Conservation (phyloP, 2,888 invertebrate genomes). For the Cylindroiulus punctatus region DNA sequence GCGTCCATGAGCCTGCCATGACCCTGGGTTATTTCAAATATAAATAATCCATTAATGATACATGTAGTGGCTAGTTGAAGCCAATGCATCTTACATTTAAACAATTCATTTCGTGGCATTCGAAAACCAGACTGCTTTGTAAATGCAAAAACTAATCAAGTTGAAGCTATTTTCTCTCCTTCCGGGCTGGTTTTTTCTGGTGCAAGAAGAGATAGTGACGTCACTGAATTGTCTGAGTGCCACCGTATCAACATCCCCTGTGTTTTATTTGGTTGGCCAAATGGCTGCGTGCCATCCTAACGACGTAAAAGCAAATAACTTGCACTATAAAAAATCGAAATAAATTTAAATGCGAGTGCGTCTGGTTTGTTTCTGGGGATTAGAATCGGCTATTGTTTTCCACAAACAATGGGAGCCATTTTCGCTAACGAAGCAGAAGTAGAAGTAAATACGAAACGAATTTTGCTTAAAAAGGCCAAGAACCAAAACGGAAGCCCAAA, state of each 20-base stretch:
- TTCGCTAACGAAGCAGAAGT: neutral
- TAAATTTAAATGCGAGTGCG: constrained; percentile 11
- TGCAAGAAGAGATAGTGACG: neutral
- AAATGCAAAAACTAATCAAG: neutral
- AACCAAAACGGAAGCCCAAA: neutral
- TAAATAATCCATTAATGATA: no score
- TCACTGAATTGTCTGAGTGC: neutral
- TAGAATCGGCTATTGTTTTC: neutral
- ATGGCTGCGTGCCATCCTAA: neutral
- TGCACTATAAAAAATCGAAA: neutral
- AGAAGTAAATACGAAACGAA: neutral
- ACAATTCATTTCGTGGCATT: no score
- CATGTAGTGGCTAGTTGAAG: no score
- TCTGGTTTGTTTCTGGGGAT: neutral
- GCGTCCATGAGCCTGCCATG: no score
- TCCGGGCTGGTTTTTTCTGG: neutral
- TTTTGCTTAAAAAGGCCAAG: neutral
- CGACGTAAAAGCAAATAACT: neutral
- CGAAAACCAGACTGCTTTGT: neutral
- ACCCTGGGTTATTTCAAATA: no score
- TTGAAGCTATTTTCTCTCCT: neutral
- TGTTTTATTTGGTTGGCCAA: neutral
- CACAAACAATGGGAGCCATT: neutral
- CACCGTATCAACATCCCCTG: neutral
- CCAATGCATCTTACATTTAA: no score